phyloP scores from a whole-genome alignment of 1,140 invertebrate species.

The Diplogasteroides magnus region DNA sequence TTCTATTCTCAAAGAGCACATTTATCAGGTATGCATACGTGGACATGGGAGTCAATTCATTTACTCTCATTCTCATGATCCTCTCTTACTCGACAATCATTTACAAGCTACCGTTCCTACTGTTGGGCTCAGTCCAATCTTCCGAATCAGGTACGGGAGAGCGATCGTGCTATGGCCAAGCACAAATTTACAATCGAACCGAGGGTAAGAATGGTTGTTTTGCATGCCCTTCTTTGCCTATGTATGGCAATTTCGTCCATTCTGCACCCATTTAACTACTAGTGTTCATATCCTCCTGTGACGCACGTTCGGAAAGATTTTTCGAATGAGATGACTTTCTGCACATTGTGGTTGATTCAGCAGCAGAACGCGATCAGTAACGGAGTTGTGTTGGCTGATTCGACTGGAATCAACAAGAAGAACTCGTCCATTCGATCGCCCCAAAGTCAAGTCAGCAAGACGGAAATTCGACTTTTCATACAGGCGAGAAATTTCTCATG shows the following conservation, averaged over 20 bases:
- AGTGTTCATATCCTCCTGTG: too few relatives aligned
- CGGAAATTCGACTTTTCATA: slow-evolving; percentile 41
- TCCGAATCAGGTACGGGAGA: slow-evolving; percentile 32
- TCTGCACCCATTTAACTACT: too few relatives aligned
- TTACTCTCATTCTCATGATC: slow-evolving; percentile 36
- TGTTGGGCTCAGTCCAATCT: not conserved
- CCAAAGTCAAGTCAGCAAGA: slow-evolving; percentile 38
- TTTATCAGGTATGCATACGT: slow-evolving; percentile 37
- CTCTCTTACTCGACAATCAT: slow-evolving; percentile 40
- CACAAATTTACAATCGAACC: slow-evolving; percentile 38
- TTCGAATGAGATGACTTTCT: too few relatives aligned
- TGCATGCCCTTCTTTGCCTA: too few relatives aligned
- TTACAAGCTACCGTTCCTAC: slow-evolving; percentile 24
- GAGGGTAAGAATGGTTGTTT: too few relatives aligned
- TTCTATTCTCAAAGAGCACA: not conserved
- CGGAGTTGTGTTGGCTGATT: too few relatives aligned
- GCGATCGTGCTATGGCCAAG: slow-evolving; percentile 40
- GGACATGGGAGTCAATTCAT: slow-evolving; percentile 37
- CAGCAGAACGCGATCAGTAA: slow-evolving; percentile 29
- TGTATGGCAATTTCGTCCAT: not conserved
- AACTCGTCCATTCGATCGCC: slow-evolving; percentile 35
- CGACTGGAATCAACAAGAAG: too few relatives aligned
- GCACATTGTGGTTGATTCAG: too few relatives aligned
- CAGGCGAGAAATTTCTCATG: slow-evolving; percentile 16
- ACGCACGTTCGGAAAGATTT: too few relatives aligned